These are phyloP conservation scores for Andrena bicolor DNA, from an alignment of 2,888 invertebrate genomes.

Conservation along the genomic window DNA sequence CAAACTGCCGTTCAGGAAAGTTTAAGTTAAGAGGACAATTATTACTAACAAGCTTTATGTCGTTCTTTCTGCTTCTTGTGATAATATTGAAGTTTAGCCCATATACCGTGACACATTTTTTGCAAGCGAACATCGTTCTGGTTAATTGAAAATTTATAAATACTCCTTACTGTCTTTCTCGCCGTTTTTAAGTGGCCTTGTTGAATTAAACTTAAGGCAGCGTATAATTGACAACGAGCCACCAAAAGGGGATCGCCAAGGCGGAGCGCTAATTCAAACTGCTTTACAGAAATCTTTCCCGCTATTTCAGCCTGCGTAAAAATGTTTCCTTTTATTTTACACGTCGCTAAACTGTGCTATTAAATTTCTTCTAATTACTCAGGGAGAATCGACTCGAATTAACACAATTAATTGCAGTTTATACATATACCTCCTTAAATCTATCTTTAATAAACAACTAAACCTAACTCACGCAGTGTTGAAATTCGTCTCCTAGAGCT, in stretches of 20 bases:
- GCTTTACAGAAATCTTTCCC: slow-evolving; percentile 94
- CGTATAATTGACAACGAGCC: slow-evolving; percentile 94
- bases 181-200: slow-evolving; percentile 89
- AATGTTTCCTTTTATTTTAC: slow-evolving; percentile 16
- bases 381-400: background rate
- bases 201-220: slow-evolving; percentile 95
- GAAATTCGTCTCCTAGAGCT: slow-evolving; percentile 95
- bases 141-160: slow-evolving; percentile 85
- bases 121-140: slow-evolving; percentile 89
- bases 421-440: background rate
- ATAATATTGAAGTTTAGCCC: slow-evolving; percentile 92
- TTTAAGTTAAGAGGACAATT: background rate
- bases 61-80: slow-evolving; percentile 74
- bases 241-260: slow-evolving; percentile 93
- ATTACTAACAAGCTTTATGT: slow-evolving; percentile 33
- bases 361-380: background rate
- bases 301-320: slow-evolving; percentile 92
- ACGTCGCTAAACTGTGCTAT: background rate
- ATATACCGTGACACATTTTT: slow-evolving; percentile 95
- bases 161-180: slow-evolving; percentile 87
- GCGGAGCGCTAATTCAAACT: slow-evolving; percentile 92
- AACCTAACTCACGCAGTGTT: slow-evolving; percentile 89
- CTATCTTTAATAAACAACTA: slow-evolving; percentile 9
- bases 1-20: slow-evolving; percentile 1
- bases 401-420: background rate